phyloP scores from a whole-genome alignment of 2,888 invertebrate species.

The Petrolisthes cinctipes region DNA sequence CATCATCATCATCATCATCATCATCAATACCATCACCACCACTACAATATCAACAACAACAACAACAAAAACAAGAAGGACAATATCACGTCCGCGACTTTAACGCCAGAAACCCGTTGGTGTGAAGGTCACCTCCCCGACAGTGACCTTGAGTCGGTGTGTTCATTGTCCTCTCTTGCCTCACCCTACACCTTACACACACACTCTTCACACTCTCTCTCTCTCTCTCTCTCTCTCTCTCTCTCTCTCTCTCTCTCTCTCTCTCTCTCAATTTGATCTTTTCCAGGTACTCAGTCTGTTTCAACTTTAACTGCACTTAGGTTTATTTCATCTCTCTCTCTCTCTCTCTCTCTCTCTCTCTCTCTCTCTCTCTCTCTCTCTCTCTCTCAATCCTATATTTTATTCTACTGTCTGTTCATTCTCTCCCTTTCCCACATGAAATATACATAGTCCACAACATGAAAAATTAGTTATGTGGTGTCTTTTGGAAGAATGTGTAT shows the following conservation, averaged over 20 bases:
- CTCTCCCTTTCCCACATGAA: no score
- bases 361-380: not conserved
- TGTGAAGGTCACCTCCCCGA: not conserved
- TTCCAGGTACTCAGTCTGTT: not conserved
- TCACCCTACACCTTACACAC: not conserved
- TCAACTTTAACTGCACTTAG: not conserved
- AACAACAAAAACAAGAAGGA: no score
- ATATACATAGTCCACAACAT: no score
- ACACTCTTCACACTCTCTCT: no score
- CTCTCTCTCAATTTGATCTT: not conserved
- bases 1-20: conserved; percentile 18
- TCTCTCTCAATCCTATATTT: not conserved
- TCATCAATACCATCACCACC: not conserved
- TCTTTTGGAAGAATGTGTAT: no score
- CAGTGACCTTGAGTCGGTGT: not conserved
- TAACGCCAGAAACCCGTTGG: no score
- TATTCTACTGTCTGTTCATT: no score
- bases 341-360: not conserved
- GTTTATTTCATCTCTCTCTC: not conserved
- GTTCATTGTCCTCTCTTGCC: not conserved
- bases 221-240: not conserved
- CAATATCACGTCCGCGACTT: no score
- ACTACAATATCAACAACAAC: not conserved
- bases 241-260: not conserved
- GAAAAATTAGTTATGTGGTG: no score